Evolutionary conservation across 2,888 invertebrate genomes (phyloP).

Genomic region (Diloba caeruleocephala): DNA sequence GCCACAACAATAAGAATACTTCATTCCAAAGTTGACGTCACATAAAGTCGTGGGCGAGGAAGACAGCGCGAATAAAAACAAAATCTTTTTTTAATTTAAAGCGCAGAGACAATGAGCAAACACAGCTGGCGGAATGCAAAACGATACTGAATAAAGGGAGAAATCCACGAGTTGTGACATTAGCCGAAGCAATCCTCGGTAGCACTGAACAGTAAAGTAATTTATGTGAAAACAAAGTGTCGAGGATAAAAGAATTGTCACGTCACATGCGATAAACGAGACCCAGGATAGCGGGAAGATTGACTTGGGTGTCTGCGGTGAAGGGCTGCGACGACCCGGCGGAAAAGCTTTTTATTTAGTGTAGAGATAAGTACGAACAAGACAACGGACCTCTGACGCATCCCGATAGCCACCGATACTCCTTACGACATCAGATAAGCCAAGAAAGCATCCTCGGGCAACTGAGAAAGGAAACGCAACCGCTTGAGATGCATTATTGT

Average conservation of each 20-base stretch:
- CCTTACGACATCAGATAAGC: slow-evolving; percentile 82
- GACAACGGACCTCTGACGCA: slow-evolving; percentile 71
- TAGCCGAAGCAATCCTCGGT: slow-evolving; percentile 73
- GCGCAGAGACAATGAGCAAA: slow-evolving; percentile 86
- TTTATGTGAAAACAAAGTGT: slow-evolving; percentile 83
- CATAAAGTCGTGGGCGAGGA: slow-evolving; percentile 86
- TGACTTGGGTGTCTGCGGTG: slow-evolving; percentile 60
- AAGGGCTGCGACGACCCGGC: slow-evolving; percentile 59
- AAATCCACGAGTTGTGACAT: slow-evolving; percentile 75
- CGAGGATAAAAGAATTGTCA: slow-evolving; percentile 80
- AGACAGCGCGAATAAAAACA: slow-evolving; percentile 80
- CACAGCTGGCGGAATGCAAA: slow-evolving; percentile 88
- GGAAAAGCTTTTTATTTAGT: slow-evolving; percentile 75
- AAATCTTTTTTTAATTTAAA: slow-evolving; percentile 84
- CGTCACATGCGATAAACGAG: slow-evolving; percentile 79
- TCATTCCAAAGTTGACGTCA: slow-evolving; percentile 86
- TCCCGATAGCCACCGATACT: slow-evolving; percentile 72
- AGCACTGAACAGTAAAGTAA: slow-evolving; percentile 73
- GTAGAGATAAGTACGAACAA: slow-evolving; percentile 68
- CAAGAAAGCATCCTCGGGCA: slow-evolving; percentile 62
- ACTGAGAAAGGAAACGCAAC: slow-evolving; percentile 74
- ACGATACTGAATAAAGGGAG: slow-evolving; percentile 75
- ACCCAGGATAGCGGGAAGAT: slow-evolving; percentile 62
- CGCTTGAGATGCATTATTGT: slow-evolving; percentile 76
- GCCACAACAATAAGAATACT: slow-evolving; percentile 82